phyloP scores from a whole-genome alignment of 1,140 invertebrate genomes.

The Leptoteleia sp. region DNA sequence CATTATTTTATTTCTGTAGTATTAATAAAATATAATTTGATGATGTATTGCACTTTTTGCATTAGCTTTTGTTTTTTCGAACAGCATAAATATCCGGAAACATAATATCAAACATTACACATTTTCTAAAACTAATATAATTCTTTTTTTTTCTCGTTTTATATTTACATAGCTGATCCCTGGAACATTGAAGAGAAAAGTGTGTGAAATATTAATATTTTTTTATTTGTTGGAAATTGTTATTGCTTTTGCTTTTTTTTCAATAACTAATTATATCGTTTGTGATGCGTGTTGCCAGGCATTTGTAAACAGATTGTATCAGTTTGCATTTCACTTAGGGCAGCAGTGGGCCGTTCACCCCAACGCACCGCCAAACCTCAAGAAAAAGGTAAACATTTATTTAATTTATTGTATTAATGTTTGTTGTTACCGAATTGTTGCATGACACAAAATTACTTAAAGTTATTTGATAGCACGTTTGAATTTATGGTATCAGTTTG shows the following conservation, averaged over 20 bases:
- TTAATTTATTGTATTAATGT: conserved; percentile 8
- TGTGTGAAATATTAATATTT: too few relatives aligned
- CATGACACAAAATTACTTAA: conserved; percentile 15
- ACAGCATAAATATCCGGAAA: too few relatives aligned
- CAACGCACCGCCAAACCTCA: conserved; percentile 84
- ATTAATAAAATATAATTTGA: conserved; percentile 32
- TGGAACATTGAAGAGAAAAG: too few relatives aligned
- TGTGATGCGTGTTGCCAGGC: conserved; percentile 82
- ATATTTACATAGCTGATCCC: too few relatives aligned
- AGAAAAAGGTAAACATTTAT: conserved; percentile 84
- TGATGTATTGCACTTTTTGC: conserved; percentile 67
- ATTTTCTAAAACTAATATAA: too few relatives aligned
- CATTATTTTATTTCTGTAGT: conserved; percentile 7
- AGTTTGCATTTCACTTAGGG: conserved; percentile 89
- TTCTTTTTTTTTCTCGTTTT: too few relatives aligned
- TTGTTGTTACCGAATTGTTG: not conserved
- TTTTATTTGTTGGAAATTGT: conserved; percentile 51
- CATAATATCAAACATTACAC: too few relatives aligned
- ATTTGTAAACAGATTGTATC: conserved; percentile 85
- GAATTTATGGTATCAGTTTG: too few relatives aligned
- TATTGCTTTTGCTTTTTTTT: conserved; percentile 68
- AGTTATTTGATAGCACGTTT: not conserved
- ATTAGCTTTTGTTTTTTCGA: conserved; percentile 52
- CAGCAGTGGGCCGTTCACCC: conserved; percentile 88
- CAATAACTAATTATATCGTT: conserved; percentile 80